A percentile compares a stretch with the other conserved stretches of the same genome.
Evolutionary conservation across 2,888 invertebrate genomes (phyloP).

Genomic region (Tanytarsus gracilentus): DNA sequence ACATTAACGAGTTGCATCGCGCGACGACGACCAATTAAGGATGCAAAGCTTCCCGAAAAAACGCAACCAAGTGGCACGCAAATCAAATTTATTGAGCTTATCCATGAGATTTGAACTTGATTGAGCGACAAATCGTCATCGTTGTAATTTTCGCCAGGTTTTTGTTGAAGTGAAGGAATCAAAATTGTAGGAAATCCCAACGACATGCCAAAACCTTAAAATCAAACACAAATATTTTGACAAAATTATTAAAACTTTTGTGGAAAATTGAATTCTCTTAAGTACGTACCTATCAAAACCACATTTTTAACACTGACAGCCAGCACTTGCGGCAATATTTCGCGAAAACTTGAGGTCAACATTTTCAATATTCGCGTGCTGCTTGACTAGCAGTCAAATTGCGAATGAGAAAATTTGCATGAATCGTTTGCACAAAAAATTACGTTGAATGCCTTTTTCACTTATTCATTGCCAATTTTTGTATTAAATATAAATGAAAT

Average conservation of each 20-base stretch:
- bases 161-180: constrained; percentile 52
- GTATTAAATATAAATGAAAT: too few species aligned
- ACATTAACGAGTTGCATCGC: constrained; percentile 69
- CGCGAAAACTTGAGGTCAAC: constrained; percentile 38
- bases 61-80: constrained; percentile 72
- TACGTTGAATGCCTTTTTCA: too few species aligned
- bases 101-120: constrained; percentile 62
- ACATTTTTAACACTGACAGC: constrained; percentile 77
- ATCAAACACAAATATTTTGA: not conserved
- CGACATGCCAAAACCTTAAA: constrained; percentile 64
- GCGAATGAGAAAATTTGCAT: too few species aligned
- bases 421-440: too few species aligned
- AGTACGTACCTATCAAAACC: constrained; percentile 53
- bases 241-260: not conserved
- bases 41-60: constrained; percentile 61
- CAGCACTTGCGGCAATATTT: constrained; percentile 61
- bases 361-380: not conserved
- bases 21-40: constrained; percentile 59
- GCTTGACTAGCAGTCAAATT: constrained; percentile 1
- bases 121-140: constrained; percentile 46
- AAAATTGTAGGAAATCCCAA: constrained; percentile 73
- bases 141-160: constrained; percentile 33
- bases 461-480: too few species aligned
- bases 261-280: not conserved
- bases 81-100: constrained; percentile 74